phyloP scores from a whole-genome alignment of 2,888 invertebrate genomes.

The Caradrina kadenii region DNA sequence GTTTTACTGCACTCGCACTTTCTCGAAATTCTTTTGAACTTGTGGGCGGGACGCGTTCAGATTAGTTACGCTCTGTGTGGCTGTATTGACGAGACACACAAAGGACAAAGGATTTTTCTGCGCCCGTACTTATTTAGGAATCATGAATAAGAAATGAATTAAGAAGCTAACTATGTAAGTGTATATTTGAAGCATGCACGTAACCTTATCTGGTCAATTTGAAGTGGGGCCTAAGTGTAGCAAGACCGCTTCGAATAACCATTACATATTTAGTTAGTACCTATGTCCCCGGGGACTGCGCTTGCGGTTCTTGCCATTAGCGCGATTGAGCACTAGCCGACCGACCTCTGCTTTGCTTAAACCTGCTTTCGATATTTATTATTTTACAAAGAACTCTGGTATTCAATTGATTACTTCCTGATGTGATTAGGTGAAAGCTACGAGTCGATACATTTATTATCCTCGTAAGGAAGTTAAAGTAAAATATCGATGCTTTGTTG shows the following conservation, averaged over 20 bases:
- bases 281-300: slow-evolving; percentile 81
- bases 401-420: slow-evolving; percentile 38
- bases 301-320: slow-evolving; percentile 88
- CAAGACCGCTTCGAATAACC: slow-evolving; percentile 80
- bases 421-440: slow-evolving; percentile 54
- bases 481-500: slow-evolving; percentile 85
- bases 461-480: slow-evolving; percentile 74
- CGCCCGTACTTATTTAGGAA: slow-evolving; percentile 9
- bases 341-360: slow-evolving; percentile 65
- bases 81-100: slow-evolving; percentile 54
- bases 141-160: slow-evolving; percentile 25
- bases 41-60: slow-evolving; percentile 55
- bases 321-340: slow-evolving; percentile 82
- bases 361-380: slow-evolving; percentile 65
- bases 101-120: slow-evolving; percentile 46
- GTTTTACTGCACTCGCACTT: slow-evolving; percentile 87
- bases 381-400: slow-evolving; percentile 50
- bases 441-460: slow-evolving; percentile 58
- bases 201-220: slow-evolving; percentile 79
- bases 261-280: slow-evolving; percentile 87
- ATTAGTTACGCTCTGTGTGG: slow-evolving; percentile 56
- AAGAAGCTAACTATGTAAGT: slow-evolving; percentile 22
- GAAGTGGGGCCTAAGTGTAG: slow-evolving; percentile 77
- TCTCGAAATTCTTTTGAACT: slow-evolving; percentile 81
- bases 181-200: slow-evolving; percentile 61